Conservation (phyloP, 2,797 vertebrate species). For the Sebastes dallii region DNA sequence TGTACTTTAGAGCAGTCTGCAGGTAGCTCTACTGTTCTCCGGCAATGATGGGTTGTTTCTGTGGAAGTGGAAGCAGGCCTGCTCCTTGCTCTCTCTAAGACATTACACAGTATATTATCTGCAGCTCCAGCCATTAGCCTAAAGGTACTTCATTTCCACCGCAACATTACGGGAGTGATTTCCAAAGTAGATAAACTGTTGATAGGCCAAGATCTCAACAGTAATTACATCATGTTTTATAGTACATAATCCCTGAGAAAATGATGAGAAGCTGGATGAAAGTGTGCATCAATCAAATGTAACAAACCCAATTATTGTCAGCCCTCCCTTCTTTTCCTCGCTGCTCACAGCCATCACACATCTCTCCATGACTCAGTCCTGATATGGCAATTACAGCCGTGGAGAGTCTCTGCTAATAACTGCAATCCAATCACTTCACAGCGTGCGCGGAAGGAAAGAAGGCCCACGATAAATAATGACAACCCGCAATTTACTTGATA, state of each 20-base stretch:
- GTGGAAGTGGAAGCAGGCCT: conserved; percentile 6
- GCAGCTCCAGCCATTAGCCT: conserved; percentile 45
- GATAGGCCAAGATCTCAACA: conserved; percentile 69
- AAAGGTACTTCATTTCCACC: conserved; percentile 54
- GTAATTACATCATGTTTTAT: conserved; percentile 81
- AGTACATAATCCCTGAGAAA: conserved; percentile 73
- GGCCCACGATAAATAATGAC: conserved; percentile 69
- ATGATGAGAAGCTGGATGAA: conserved; percentile 72
- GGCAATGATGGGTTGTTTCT: not conserved
- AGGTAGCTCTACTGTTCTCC: not conserved
- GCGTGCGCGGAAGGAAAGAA: conserved; percentile 53
- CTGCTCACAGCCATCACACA: conserved; percentile 66
- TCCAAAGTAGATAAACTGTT: conserved; percentile 72
- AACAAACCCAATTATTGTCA: conserved; percentile 79
- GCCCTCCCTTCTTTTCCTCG: conserved; percentile 56
- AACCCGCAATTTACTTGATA: conserved; percentile 71
- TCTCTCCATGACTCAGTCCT: conserved; percentile 71
- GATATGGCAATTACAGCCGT: conserved; percentile 77
- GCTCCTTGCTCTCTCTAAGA: conserved; percentile 33
- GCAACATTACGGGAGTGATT: conserved; percentile 53
- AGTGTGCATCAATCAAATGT: conserved; percentile 77
- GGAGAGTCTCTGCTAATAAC: conserved; percentile 77
- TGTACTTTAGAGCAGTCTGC: not conserved
- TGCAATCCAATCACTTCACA: conserved; percentile 76
- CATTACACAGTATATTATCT: conserved; percentile 58